Percentiles rank a stretch among this genome's conserved stretches.
Conservation (phyloP, 2,888 invertebrate genomes). For the Dysmachus trigonus region DNA sequence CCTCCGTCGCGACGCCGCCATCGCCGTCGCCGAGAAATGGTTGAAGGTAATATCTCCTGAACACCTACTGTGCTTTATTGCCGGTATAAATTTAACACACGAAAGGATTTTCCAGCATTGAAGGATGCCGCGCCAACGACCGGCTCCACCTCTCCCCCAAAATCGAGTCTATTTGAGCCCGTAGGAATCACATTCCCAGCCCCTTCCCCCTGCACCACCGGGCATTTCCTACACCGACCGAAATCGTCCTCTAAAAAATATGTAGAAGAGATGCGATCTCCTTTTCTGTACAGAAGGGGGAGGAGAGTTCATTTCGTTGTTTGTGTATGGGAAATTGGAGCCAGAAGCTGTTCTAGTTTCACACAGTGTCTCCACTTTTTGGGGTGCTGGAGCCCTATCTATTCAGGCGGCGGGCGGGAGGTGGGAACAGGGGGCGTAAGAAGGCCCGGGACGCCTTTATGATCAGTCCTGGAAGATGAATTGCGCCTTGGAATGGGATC, state of each 20-base stretch:
- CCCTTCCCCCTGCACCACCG: not conserved
- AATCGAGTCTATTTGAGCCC: not conserved
- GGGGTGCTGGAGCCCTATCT: not conserved
- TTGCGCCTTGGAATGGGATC: slow-evolving; percentile 16
- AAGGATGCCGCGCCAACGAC: slow-evolving; percentile 4
- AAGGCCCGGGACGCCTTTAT: not conserved
- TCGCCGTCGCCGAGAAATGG: not conserved
- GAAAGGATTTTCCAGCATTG: slow-evolving; percentile 31
- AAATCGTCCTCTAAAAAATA: not conserved
- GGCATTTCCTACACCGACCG: not conserved
- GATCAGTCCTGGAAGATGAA: slow-evolving; percentile 21
- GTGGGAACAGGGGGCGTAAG: not conserved
- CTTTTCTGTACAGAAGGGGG: too few species aligned
- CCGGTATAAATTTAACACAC: slow-evolving; percentile 43
- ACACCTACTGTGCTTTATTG: slow-evolving; percentile 44
- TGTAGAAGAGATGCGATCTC: not conserved
- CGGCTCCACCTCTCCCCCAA: not conserved
- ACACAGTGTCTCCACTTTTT: slow-evolving; percentile 3
- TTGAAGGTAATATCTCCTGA: slow-evolving; percentile 39
- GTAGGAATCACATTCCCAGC: not conserved
- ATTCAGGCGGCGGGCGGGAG: not conserved
- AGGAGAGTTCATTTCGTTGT: slow-evolving; percentile 7
- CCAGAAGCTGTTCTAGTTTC: slow-evolving; percentile 28
- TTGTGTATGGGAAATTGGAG: slow-evolving; percentile 32
- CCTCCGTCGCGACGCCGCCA: not conserved